Evolutionary conservation across 2,888 invertebrate species (phyloP).

Genomic region (Diarsia dahlii): DNA sequence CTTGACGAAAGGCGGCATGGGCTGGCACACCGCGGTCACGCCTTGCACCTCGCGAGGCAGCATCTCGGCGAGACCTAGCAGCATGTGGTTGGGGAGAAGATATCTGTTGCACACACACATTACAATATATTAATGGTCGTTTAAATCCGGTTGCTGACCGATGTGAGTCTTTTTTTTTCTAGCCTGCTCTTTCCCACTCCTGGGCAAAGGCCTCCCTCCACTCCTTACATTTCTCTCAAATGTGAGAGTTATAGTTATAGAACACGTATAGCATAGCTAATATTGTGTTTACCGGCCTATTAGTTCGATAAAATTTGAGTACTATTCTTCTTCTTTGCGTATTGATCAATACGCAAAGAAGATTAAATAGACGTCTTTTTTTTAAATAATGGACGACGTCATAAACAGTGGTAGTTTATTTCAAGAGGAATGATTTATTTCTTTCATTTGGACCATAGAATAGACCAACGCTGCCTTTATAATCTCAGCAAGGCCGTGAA

Average conservation of each 20-base stretch:
- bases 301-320: not conserved
- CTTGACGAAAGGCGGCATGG: conserved; percentile 94
- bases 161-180: too few relatives aligned
- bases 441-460: not conserved
- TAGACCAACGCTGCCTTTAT: not conserved
- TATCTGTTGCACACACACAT: conserved; percentile 89
- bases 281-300: not conserved
- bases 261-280: not conserved
- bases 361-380: not conserved
- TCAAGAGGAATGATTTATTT: not conserved
- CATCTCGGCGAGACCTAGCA: conserved; percentile 96
- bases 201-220: too few relatives aligned
- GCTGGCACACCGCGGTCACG: conserved; percentile 97
- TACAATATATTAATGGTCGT: not conserved
- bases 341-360: not conserved
- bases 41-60: conserved; percentile 98
- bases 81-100: conserved; percentile 98
- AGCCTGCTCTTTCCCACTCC: too few relatives aligned
- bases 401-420: not conserved
- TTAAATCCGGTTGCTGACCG: not conserved
- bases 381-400: not conserved
- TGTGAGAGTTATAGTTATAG: too few relatives aligned
- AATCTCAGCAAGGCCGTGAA: not conserved
- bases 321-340: not conserved
- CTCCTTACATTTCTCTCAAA: too few relatives aligned